Evolutionary conservation across 2,888 invertebrate species (phyloP), one percentile per base, ranked within the genome.

Genomic region (Brachylomia viminalis): DNA sequence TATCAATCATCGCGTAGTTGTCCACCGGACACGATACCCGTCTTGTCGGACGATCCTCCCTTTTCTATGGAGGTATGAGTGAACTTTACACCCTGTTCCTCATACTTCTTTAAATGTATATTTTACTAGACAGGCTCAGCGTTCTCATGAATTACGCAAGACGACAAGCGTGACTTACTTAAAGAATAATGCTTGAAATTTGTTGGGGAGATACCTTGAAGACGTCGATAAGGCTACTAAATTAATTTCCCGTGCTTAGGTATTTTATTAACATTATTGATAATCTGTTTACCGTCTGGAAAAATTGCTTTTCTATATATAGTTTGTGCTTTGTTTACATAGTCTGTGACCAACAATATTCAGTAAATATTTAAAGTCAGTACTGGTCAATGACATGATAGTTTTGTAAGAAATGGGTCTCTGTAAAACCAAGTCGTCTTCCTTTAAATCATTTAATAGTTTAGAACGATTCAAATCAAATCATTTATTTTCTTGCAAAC

Each of bases 121-220:
- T 38, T 38, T 42, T 42, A 42, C 10, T 10, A 10, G 10, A 42
- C 42, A 42, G 10, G 42, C 42, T 42, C 10, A 42, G 0, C 10
- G 10, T 42, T 10, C 42, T 10, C 42, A 42, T 42, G 10, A 42
- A 42, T 42, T 42, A 42, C 8, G 10, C 42, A 42, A 38, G 4
- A 38, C 38, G n/a, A n/a, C 73, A 42, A 74, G 74, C 77, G 27
- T 80, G 23, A 59, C 80, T 75, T 59, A 74, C 77, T 77, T 80
- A 77, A 52, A 74, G 77, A 58, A 80, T 77, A 74, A 80, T 80
- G 74, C 52, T 59, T 64, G 72, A 75, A 75, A 79, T 79, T 45
- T 69, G 59, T 79, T 79, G 75, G 69, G 75, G 75, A 75, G 79
- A 79, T 70, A 79, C 75, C 72, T 75, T 79, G 62, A 79, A 79